Percentiles rank a stretch among this genome's conserved stretches.
Evolutionary conservation across 2,113 vertebrate genomes (phyloP).

Genomic region (Phaethon lepturus): DNA sequence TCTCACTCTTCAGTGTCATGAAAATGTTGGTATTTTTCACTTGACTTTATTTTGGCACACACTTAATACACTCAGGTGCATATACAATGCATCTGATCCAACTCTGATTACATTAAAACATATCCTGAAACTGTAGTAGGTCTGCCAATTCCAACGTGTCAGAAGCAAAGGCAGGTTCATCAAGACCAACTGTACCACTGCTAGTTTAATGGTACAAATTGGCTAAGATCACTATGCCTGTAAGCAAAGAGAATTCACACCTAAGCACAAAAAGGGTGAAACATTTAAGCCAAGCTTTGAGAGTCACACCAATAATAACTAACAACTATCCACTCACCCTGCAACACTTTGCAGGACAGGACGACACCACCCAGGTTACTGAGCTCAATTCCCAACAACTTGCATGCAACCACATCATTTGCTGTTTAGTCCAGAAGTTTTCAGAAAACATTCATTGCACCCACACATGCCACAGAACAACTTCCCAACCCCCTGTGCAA

Average conservation of each 20-base stretch:
- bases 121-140: neutral
- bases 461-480: neutral
- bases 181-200: neutral
- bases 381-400: neutral
- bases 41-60: neutral
- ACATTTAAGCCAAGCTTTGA: neutral
- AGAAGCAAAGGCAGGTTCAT: neutral
- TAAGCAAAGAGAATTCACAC: neutral
- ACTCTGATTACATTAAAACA: neutral
- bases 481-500: fast-evolving
- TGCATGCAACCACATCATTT: neutral
- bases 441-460: neutral
- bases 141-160: neutral
- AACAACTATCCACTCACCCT: neutral
- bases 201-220: neutral
- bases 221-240: fast-evolving
- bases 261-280: neutral
- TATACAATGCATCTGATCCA: neutral
- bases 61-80: neutral
- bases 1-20: neutral
- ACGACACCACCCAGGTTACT: neutral
- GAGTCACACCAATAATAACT: neutral
- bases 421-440: neutral
- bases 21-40: neutral
- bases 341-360: neutral